Base-by-base conservation (phyloP, 2,888 invertebrate species). In the Lagria hirta region DNA sequence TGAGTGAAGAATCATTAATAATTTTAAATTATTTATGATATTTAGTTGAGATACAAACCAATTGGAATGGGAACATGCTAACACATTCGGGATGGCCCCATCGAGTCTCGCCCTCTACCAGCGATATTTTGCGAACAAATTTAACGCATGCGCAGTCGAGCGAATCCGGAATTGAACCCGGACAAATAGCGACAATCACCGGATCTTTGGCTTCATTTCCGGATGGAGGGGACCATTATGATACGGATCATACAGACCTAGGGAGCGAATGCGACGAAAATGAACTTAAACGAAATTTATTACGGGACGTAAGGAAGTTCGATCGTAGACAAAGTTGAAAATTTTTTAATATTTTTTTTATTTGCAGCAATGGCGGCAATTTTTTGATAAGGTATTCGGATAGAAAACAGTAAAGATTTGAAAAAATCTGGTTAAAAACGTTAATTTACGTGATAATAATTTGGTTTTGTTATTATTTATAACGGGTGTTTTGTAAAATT, bases 321-420 rank as follows among this genome's bases (percentile, higher is more conserved):
- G 5, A 23, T 5, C n/a, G 8, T 8, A 18, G 18, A 7, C 7
- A 18, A 6, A 6, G 18, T 5, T 18, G 18, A 6, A 18, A 6
- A 7, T 18, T 6, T 18, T 18, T n/a, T n/a, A n/a, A n/a, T n/a
- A n/a, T 21, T 51, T 61, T 55, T 60, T 65, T 68, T 62, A 51
- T 80, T n/a, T 80, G 49, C 78, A 91, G 90, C 89, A 88, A 87
- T 91, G 91, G 91, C 82, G 90, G 55, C 81, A 86, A 50, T 78
- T 91, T 49, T 91, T 91, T 67, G 91, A 91, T 72, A 84, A 85
- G 79, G 89, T 89, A 71, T 41, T 34, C n/a, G n/a, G 18, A 18
- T 5, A n/a, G 3, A 34, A 10, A 10, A 12, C 15, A n/a, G 4
- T 4, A 5, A 32, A 36, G 13, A 6, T 33, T 17, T n/a, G 6